Conservation (phyloP, 2,113 vertebrate species). For the Aptenodytes patagonicus region DNA sequence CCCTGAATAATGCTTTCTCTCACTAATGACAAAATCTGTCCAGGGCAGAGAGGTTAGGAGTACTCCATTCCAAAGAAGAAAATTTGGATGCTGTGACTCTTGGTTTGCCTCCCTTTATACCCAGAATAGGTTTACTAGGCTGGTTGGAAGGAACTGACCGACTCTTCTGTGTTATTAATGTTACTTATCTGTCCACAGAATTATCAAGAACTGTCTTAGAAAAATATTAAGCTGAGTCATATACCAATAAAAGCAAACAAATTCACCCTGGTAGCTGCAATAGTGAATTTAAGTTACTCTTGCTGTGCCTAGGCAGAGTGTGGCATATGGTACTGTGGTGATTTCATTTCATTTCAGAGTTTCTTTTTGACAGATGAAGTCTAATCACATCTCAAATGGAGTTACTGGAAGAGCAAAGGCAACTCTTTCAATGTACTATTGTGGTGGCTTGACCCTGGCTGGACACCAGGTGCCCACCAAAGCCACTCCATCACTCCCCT, state of each 20-base stretch:
- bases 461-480: not conserved
- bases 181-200: not conserved
- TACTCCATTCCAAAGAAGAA: not conserved
- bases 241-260: constrained; percentile 45
- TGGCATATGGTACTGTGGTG: constrained; percentile 5
- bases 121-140: not conserved
- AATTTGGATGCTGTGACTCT: not conserved
- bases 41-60: not conserved
- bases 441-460: not conserved
- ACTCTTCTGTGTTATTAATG: not conserved
- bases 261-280: constrained; percentile 26
- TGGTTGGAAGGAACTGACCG: not conserved
- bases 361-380: constrained; percentile 23
- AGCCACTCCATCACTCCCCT: not conserved
- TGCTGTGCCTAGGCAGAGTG: not conserved
- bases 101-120: not conserved
- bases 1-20: not conserved
- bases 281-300: constrained; percentile 20
- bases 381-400: not conserved
- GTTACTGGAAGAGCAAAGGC: constrained; percentile 9
- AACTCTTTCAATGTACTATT: not conserved
- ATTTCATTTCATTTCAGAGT: constrained; percentile 24
- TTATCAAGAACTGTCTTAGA: constrained; percentile 17
- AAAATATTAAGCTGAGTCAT: constrained; percentile 47
- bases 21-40: not conserved